Conservation (phyloP, 2,797 vertebrate genomes). For the Ibycter americanus region DNA sequence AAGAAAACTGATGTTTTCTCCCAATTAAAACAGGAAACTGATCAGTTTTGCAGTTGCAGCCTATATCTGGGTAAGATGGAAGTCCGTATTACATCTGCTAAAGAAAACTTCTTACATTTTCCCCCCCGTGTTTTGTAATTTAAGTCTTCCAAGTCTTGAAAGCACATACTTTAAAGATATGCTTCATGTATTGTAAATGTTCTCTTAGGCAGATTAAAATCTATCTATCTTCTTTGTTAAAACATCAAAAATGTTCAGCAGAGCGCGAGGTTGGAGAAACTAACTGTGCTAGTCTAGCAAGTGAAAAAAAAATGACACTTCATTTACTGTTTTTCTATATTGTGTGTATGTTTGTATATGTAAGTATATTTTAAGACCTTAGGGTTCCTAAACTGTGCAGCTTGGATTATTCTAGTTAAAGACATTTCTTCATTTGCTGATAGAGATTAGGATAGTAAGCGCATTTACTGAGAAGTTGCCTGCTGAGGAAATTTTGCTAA, state of each 20-base stretch:
- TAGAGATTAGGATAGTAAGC: background rate
- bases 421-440: background rate
- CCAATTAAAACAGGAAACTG: background rate
- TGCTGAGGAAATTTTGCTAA: background rate
- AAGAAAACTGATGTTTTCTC: background rate
- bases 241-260: background rate
- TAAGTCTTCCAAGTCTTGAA: background rate
- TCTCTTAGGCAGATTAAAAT: background rate
- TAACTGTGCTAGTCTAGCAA: background rate
- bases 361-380: background rate
- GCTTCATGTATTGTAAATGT: background rate
- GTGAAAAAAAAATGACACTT: background rate
- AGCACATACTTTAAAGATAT: background rate
- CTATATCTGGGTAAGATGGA: background rate
- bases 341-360: background rate
- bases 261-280: background rate
- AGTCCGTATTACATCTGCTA: background rate
- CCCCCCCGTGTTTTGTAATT: rapidly evolving
- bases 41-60: background rate
- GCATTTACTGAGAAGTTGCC: background rate
- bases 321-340: background rate
- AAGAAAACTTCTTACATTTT: background rate
- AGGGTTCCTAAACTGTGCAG: background rate
- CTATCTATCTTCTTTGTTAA: background rate
- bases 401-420: background rate